Evolutionary conservation across 2,797 vertebrate genomes (phyloP).

Genomic region (Channallabes apus): DNA sequence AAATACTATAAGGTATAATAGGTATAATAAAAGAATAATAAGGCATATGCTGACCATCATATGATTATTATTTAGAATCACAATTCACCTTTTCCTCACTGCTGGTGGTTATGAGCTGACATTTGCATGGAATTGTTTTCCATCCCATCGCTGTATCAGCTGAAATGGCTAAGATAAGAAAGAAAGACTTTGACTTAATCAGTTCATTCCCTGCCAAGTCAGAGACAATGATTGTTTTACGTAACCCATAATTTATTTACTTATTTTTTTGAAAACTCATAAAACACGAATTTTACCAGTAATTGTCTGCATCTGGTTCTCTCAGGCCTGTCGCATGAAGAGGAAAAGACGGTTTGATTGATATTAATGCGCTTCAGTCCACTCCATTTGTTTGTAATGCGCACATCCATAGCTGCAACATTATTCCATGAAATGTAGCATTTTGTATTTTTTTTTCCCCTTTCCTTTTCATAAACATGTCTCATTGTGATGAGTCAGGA

Average conservation of each 20-base stretch:
- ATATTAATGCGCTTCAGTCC: constrained; percentile 66
- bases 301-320: constrained; percentile 62
- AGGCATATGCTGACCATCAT: constrained; percentile 59
- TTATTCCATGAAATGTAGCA: constrained; percentile 61
- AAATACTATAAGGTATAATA: constrained; percentile 41
- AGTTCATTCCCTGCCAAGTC: constrained; percentile 2
- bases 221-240: constrained; percentile 18
- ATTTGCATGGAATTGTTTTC: constrained; percentile 62
- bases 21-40: constrained; percentile 56
- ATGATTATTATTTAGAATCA: constrained; percentile 70
- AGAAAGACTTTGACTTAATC: constrained; percentile 53
- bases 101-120: constrained; percentile 51
- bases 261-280: neutral
- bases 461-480: constrained; percentile 65
- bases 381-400: constrained; percentile 68
- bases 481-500: constrained; percentile 58
- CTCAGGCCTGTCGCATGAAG: constrained; percentile 64
- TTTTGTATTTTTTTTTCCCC: constrained; percentile 63
- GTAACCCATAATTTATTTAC: neutral
- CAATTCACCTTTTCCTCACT: constrained; percentile 64
- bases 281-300: constrained; percentile 61
- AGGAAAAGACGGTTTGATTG: constrained; percentile 63
- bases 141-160: constrained; percentile 53
- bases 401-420: constrained; percentile 56
- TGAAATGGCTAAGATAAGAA: constrained; percentile 64